phyloP scores from a whole-genome alignment of 1,140 invertebrate species.

The Euglossa dilemma region DNA sequence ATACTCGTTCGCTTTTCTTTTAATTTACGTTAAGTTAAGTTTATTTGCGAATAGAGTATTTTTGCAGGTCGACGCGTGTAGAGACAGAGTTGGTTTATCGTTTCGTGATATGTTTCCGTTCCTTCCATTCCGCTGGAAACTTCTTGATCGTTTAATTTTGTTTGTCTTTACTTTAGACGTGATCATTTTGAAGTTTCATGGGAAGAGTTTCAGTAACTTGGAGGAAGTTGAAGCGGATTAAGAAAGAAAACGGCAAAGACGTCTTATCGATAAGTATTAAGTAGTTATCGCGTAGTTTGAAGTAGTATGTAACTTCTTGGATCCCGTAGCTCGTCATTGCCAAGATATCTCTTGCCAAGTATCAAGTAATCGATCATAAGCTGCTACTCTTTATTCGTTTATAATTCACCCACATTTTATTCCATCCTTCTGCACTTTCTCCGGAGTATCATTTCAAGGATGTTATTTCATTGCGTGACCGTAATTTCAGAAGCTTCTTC shows the following conservation, averaged over 20 bases:
- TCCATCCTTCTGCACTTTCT: too few relatives aligned
- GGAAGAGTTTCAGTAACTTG: not conserved
- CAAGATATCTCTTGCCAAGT: not conserved
- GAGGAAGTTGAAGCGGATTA: slow-evolving; percentile 7
- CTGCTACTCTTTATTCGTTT: too few relatives aligned
- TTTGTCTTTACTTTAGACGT: slow-evolving; percentile 23
- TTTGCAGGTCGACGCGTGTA: not conserved
- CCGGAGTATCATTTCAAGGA: too few relatives aligned
- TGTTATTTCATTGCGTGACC: too few relatives aligned
- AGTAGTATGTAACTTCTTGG: not conserved
- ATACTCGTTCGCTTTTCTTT: too few relatives aligned
- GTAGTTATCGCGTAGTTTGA: slow-evolving; percentile 10
- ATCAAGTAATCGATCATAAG: not conserved
- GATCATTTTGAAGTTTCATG: slow-evolving; percentile 23
- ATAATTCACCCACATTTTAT: too few relatives aligned
- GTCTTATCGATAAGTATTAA: slow-evolving; percentile 32
- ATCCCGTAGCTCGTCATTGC: not conserved
- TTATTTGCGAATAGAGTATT: not conserved
- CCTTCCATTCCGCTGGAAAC: not conserved
- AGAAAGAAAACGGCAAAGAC: slow-evolving; percentile 17
- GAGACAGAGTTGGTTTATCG: not conserved
- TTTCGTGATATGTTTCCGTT: not conserved
- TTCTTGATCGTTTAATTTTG: slow-evolving; percentile 29
- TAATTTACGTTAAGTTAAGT: not conserved
- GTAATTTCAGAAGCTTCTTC: too few relatives aligned